Base-by-base conservation (phyloP, 2,888 invertebrate species). In the Conchocele bisecta region DNA sequence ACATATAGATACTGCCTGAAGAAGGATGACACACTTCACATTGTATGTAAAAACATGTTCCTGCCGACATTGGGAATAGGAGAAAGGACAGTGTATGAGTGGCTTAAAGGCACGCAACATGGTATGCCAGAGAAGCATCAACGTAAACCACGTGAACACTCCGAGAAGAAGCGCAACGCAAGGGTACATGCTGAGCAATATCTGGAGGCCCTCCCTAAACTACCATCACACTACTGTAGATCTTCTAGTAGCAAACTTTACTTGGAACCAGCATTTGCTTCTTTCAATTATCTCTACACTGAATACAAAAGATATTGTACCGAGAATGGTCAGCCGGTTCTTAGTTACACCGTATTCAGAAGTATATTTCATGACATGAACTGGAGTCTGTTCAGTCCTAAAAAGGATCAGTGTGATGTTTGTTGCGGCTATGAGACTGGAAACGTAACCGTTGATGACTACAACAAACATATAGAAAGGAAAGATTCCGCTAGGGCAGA, bases 351-450 rank as follows among this genome's bases (percentile, higher is more conserved):
- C 13, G 13, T 22, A n/a, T 71, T 78, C 39, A 22, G 20, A 24
- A 42, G 46, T 13, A 15, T 72, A n/a, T 69, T 79, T 37, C 31
- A 64, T n/a, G 58, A 65, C 33, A 44, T 44, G 58, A 70, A 75
- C 35, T 31, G 72, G 3, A 44, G 60, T 22, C 31, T 75, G 7
- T 75, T 58, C 56, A 24, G 29, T 4, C 72, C 69, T 3, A 71
- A 64, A 31, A 79, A 75, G 35, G 75, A 79, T 53, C 70, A 67
- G 20, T 74, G 73, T 59, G 73, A 79, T 53, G 41, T 57, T 41
- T 76, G 75, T 37, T 58, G 59, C 61, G 70, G 53, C 3, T 51
- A 57, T 44, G 59, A 75, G 39, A 29, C 64, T n/a, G 59, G 59
- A 15, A 79, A 56, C 48, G 44, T 77, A 17, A 44, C 17, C 15